Base-by-base conservation (phyloP, 2,888 invertebrate species). In the Acanthosepion lycidas region DNA sequence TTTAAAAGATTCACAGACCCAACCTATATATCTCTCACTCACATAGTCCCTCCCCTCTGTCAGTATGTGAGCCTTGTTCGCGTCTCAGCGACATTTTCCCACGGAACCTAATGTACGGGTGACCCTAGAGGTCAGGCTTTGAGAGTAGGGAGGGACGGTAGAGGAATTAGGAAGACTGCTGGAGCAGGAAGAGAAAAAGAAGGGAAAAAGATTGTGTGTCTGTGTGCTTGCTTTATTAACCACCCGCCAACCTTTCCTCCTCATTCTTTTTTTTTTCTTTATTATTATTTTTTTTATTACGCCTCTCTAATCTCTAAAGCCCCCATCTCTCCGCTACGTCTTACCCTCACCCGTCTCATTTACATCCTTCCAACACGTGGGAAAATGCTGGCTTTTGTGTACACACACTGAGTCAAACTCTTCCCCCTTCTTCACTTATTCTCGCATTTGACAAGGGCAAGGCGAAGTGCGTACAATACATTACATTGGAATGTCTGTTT, bases 71-170 rank as follows among this genome's bases (percentile, higher is more conserved):
- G 51, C 49, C 92, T 49, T 92, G 51, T 55, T 49, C 92, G 49
- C 92, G 49, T 64, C 49, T 59, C 49, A 49, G 33, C 64, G 49
- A 48, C 93, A 64, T 55, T 59, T 93, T 92, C 94, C 28, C 93
- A 64, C 92, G 51, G 49, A 55, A 78, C 51, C n/a, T 49, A 51
- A 49, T 59, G 64, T 48, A 64, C 49, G 94, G 91, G 59, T 15
- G 28, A 12, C 91, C 91, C 55, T 26, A 91, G 94, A 94, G 95
- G 94, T 93, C 91, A 94, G 91, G 95, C 78, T 94, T 94, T 64
- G 91, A 78, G 51, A 53, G 51, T 48, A 42, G 64, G 53, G 95
- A 93, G 48, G 59, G 94, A 49, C 51, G 28, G 26, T 9, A 26
- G 49, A 91, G 93, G 93, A 93, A 93, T 93, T 92, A 95, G 93